phyloP scores from a whole-genome alignment of 1,140 invertebrate species.

The Solen grandis region DNA sequence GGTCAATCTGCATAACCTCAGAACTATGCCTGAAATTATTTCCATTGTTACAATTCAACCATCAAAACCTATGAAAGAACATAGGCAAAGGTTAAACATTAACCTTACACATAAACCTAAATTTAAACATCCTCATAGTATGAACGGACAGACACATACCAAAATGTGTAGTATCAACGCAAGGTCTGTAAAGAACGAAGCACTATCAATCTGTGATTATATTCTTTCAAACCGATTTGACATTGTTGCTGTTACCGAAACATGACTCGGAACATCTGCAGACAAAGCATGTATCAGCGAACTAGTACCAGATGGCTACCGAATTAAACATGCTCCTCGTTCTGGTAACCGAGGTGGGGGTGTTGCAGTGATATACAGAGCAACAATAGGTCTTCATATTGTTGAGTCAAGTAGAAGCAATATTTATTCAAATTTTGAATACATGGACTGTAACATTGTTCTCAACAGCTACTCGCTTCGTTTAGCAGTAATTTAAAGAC shows the following conservation, averaged over 20 bases:
- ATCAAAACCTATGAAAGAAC: too few species aligned
- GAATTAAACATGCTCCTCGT: constrained; percentile 24
- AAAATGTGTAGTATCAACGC: constrained; percentile 10
- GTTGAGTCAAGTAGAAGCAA: neutral
- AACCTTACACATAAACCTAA: too few species aligned
- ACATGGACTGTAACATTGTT: constrained; percentile 3
- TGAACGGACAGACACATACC: too few species aligned
- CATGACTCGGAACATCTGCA: constrained; percentile 18
- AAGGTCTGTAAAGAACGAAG: constrained; percentile 38
- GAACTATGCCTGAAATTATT: too few species aligned
- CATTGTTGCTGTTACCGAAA: constrained; percentile 38
- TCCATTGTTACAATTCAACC: too few species aligned
- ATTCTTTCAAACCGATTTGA: constrained; percentile 19
- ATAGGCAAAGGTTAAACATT: too few species aligned
- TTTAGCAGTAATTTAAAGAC: constrained; percentile 29
- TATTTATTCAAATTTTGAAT: constrained; percentile 23
- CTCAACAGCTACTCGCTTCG: constrained; percentile 8
- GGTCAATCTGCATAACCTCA: too few species aligned
- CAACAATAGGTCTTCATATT: neutral
- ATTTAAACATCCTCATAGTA: too few species aligned
- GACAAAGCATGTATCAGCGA: constrained; percentile 30
- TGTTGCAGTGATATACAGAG: constrained; percentile 20
- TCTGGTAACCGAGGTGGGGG: constrained; percentile 9
- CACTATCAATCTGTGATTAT: constrained; percentile 20
- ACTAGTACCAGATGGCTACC: constrained; percentile 25